These are phyloP conservation scores for Grus americana DNA, from an alignment of 2,113 vertebrate genomes.

Conservation along the genomic window DNA sequence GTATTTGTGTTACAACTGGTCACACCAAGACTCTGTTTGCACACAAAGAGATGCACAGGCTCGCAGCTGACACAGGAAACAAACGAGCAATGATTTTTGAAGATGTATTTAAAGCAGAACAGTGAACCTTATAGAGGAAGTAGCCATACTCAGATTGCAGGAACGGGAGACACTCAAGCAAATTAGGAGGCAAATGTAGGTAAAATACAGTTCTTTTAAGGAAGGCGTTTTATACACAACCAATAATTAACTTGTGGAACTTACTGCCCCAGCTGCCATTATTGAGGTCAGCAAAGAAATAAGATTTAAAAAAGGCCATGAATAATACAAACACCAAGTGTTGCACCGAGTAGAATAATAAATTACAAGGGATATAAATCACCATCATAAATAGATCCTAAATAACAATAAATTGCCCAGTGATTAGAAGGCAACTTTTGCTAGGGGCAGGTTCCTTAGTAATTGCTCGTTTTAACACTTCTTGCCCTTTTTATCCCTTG, in stretches of 20 bases:
- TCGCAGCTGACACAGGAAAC: not conserved
- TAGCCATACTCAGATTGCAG: not conserved
- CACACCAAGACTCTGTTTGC: not conserved
- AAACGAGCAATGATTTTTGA: not conserved
- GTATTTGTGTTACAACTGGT: not conserved
- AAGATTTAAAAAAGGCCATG: slow-evolving; percentile 42
- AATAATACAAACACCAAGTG: slow-evolving; percentile 32
- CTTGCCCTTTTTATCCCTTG: not conserved
- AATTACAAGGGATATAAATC: slow-evolving; percentile 53
- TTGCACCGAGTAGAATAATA: slow-evolving; percentile 26
- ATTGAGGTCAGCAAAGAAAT: slow-evolving; percentile 35
- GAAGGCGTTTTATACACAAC: not conserved
- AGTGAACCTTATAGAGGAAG: not conserved
- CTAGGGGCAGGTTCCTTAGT: slow-evolving; percentile 14
- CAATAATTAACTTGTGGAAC: slow-evolving; percentile 45
- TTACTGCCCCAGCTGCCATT: slow-evolving; percentile 18
- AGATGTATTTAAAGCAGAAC: not conserved
- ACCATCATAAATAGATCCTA: slow-evolving; percentile 19
- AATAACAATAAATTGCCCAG: slow-evolving; percentile 41
- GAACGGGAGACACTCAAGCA: not conserved
- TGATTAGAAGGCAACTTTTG: slow-evolving; percentile 46
- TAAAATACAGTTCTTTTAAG: slow-evolving; percentile 13
- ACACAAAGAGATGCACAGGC: not conserved
- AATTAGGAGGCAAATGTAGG: slow-evolving; percentile 27
- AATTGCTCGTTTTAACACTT: slow-evolving; percentile 46